These are phyloP conservation scores for Neoniphon sammara DNA, from an alignment of 2,797 vertebrate genomes.

Conservation along the genomic window DNA sequence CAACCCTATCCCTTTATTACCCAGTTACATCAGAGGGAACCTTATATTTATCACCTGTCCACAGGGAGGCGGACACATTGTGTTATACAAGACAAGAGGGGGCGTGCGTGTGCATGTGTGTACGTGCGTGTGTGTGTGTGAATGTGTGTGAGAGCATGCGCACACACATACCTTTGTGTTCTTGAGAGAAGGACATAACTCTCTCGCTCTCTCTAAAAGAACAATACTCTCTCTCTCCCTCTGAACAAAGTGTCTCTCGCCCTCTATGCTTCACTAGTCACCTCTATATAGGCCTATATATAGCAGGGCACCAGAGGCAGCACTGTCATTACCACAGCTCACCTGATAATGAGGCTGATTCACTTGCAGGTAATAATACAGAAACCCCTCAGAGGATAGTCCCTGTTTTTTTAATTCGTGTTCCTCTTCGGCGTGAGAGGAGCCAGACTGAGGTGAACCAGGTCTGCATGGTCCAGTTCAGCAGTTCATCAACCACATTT, in stretches of 20 bases:
- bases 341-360: constrained; percentile 56
- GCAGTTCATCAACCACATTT: no score
- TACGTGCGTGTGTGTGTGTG: background rate
- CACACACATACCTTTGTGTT: background rate
- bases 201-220: background rate
- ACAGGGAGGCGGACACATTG: no score
- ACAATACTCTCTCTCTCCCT: constrained; percentile 15
- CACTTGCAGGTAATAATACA: constrained; percentile 38
- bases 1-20: no score
- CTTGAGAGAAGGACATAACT: constrained; percentile 41
- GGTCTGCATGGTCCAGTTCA: background rate
- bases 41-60: no score
- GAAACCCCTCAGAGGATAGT: constrained; percentile 12
- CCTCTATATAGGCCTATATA: constrained; percentile 61
- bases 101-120: background rate
- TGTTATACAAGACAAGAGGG: background rate
- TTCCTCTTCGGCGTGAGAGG: constrained; percentile 14
- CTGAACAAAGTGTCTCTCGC: constrained; percentile 48
- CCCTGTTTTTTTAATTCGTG: constrained; percentile 6
- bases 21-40: no score
- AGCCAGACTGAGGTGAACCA: background rate
- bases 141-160: background rate
- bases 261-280: constrained; percentile 60
- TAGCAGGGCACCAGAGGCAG: constrained; percentile 54
- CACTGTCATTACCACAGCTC: constrained; percentile 37